phyloP scores from a whole-genome alignment of 1,140 invertebrate genomes.

The Drosophila nigrodunni region DNA sequence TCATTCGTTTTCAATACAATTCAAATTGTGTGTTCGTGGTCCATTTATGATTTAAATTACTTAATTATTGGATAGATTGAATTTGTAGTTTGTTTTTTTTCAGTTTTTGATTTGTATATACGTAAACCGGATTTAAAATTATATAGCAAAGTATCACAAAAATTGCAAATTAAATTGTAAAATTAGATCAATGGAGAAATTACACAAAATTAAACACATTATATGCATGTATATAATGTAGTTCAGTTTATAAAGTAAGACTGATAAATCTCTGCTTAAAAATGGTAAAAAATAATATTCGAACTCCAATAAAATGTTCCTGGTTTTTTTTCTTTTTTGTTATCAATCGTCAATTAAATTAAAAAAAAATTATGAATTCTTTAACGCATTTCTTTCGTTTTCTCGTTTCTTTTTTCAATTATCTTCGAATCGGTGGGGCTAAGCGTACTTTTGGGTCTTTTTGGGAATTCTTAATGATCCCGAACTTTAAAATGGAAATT shows the following conservation, averaged over 20 bases:
- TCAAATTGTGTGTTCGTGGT: constrained; percentile 44
- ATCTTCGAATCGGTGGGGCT: constrained; percentile 28
- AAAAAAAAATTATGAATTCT: constrained; percentile 19
- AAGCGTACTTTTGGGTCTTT: background rate
- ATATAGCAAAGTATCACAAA: constrained; percentile 83
- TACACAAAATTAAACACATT: constrained; percentile 50
- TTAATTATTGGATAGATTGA: constrained; percentile 15
- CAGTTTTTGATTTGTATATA: constrained; percentile 49
- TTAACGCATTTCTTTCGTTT: constrained; percentile 4
- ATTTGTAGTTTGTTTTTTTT: constrained; percentile 32
- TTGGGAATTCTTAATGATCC: constrained; percentile 36
- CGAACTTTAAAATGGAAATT: constrained; percentile 76
- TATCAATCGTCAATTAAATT: constrained; percentile 23
- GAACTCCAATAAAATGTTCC: constrained; percentile 65
- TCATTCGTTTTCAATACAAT: constrained; percentile 53
- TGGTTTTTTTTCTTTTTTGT: background rate
- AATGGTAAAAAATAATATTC: constrained; percentile 75
- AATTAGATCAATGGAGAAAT: constrained; percentile 76
- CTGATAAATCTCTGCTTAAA: constrained; percentile 67
- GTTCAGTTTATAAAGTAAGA: constrained; percentile 34
- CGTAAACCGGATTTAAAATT: constrained; percentile 73
- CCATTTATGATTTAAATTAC: constrained; percentile 17
- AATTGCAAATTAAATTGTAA: constrained; percentile 81
- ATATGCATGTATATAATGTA: constrained; percentile 6
- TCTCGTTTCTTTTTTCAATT: constrained; percentile 33